A percentile compares a stretch with the other conserved stretches of the same genome.
Evolutionary conservation across 2,113 vertebrate genomes (phyloP).

Genomic region (Lynx canadensis): DNA sequence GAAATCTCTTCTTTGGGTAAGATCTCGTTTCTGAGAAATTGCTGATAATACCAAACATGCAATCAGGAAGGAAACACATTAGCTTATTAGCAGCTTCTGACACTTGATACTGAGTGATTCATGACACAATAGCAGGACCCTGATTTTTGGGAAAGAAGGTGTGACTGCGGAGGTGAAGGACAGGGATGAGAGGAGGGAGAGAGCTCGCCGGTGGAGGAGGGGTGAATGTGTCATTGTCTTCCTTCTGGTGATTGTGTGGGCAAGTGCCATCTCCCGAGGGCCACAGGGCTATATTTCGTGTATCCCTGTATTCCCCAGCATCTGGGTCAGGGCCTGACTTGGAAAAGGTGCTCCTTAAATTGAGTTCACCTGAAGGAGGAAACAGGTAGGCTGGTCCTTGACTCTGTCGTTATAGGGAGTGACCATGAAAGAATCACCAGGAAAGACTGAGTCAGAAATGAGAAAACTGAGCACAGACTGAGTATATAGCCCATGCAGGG

Average conservation of each 20-base stretch:
- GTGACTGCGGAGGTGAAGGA: neutral
- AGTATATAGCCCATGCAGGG: neutral
- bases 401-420: neutral
- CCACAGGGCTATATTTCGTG: neutral
- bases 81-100: neutral
- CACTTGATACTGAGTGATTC: neutral
- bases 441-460: neutral
- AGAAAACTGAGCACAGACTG: neutral
- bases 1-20: neutral
- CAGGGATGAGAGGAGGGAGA: neutral
- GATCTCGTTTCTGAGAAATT: neutral
- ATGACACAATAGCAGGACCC: neutral
- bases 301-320: neutral
- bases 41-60: neutral
- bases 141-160: neutral
- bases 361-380: neutral
- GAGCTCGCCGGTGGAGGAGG: no score
- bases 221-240: fast-evolving
- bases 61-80: neutral
- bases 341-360: neutral
- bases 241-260: neutral
- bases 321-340: neutral
- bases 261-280: neutral
- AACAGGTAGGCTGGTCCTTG: neutral
- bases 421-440: neutral